Evolutionary conservation across 1,140 invertebrate genomes (phyloP).

Genomic region (Thaumetopoea pityocampa): DNA sequence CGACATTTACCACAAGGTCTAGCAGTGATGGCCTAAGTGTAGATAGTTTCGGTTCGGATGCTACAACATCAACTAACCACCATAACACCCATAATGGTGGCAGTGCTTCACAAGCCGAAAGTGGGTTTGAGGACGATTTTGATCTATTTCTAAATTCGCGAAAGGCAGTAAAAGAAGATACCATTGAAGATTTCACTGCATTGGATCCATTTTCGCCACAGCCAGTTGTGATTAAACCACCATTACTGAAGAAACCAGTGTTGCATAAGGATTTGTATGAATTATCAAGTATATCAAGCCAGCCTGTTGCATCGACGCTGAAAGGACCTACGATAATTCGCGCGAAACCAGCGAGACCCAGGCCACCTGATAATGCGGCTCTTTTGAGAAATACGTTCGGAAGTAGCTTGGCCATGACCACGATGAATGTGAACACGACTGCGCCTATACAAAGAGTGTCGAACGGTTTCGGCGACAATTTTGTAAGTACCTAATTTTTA

Average conservation of each 20-base stretch:
- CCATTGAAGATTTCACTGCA: slow-evolving; percentile 62
- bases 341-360: slow-evolving; percentile 85
- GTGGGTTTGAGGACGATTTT: slow-evolving; percentile 87
- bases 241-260: slow-evolving; percentile 44
- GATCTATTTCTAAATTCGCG: slow-evolving; percentile 76
- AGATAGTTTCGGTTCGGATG: slow-evolving; percentile 84
- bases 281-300: slow-evolving; percentile 62
- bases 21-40: slow-evolving; percentile 84
- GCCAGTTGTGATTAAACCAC: slow-evolving; percentile 37
- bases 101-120: slow-evolving; percentile 84
- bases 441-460: slow-evolving; percentile 59
- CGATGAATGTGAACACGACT: slow-evolving; percentile 65
- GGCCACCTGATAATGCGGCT: slow-evolving; percentile 77
- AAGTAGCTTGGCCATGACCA: slow-evolving; percentile 41
- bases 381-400: slow-evolving; percentile 55
- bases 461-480: slow-evolving; percentile 45
- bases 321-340: slow-evolving; percentile 83
- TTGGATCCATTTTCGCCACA: slow-evolving; percentile 71
- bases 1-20: slow-evolving; percentile 83
- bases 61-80: slow-evolving; percentile 77
- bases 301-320: slow-evolving; percentile 46
- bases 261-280: slow-evolving; percentile 50
- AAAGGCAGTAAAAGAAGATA: slow-evolving; percentile 71
- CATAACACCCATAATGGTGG: slow-evolving; percentile 77
- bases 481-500: slow-evolving; percentile 50